Base-by-base conservation (phyloP, 2,797 vertebrate genomes). In the Glyptemys insculpta region DNA sequence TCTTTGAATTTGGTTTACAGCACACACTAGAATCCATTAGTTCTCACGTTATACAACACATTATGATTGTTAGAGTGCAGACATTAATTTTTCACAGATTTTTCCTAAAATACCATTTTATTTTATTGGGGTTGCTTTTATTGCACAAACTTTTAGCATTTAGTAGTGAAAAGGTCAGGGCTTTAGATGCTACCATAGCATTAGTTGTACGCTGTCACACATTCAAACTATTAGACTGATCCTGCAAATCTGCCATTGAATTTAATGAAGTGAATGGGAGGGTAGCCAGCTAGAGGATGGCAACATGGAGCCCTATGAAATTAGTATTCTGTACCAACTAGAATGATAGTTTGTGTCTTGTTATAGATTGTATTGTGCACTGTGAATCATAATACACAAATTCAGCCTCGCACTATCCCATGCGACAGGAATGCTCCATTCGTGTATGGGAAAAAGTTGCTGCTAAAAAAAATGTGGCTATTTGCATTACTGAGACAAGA, bases 251-350 rank as follows among this genome's bases (percentile, higher is more conserved):
- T 94, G 84, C 57, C 65, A 93, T 83, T 95, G 93, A 95, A 85
- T 88, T 94, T 93, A 92, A 92, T 93, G 79, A 93, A 92, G 76
- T 90, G 53, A 90, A 25, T 85, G 94, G 93, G 49, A 96, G 18
- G 18, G 12, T 11, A 96, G 87, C 92, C 94, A 95, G 90, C 41
- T 94, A 47, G n/a, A 62, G 49, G 37, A 21, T 47, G 29, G 23
- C 57, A 92, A 53, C 85, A 74, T 95, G 94, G 6, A 65, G 83
- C 80, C 76, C 82, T 72, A 81, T 0, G 15, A 93, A 95, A 95
- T 95, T 88, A 94, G 91, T 96, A 94, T 96, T 92, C 85, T 85
- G 83, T 91, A 88, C 92, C 83, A 92, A 90, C 81, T 95, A 90
- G 85, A 79, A 92, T 94, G 90, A 68, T 94, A 96, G 94, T 95